Conservation (phyloP, 2,888 invertebrate species). For the Cecidostiba fungosa region DNA sequence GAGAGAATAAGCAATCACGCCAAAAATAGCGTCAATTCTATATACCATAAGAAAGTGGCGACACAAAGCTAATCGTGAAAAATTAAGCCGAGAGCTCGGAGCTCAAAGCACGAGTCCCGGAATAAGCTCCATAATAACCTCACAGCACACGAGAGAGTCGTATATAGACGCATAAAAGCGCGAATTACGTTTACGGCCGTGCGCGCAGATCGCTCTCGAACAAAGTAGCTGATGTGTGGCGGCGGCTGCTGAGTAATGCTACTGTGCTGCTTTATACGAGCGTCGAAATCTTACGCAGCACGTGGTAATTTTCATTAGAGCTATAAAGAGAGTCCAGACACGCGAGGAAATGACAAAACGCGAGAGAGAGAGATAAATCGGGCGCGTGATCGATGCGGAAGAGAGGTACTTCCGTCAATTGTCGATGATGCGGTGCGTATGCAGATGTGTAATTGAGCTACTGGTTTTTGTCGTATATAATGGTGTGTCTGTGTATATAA, state of each 20-base stretch:
- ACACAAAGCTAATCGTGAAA: constrained; percentile 21
- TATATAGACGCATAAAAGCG: constrained; percentile 8
- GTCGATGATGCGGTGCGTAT: not conserved
- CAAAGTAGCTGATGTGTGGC: constrained; percentile 10
- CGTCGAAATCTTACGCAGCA: constrained; percentile 7
- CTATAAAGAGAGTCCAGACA: not conserved
- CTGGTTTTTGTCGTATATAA: constrained; percentile 5
- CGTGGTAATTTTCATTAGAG: not conserved
- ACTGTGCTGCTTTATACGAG: not conserved
- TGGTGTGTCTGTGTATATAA: not conserved
- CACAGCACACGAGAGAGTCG: not conserved
- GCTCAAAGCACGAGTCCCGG: not conserved
- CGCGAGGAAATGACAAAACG: not conserved
- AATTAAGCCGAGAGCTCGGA: not conserved
- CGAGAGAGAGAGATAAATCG: not conserved
- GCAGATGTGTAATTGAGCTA: not conserved
- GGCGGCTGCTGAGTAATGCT: not conserved
- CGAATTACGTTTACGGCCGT: constrained; percentile 35
- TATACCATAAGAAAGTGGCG: not conserved
- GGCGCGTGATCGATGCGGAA: not conserved
- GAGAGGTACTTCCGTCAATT: constrained; percentile 17
- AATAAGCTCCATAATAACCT: not conserved
- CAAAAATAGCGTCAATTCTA: not conserved
- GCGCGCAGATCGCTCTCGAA: constrained; percentile 24
- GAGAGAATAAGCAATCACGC: not conserved